These are phyloP conservation scores for Orbicella faveolata DNA, from an alignment of 64 coral and sea anemone species.

Conservation along the genomic window DNA sequence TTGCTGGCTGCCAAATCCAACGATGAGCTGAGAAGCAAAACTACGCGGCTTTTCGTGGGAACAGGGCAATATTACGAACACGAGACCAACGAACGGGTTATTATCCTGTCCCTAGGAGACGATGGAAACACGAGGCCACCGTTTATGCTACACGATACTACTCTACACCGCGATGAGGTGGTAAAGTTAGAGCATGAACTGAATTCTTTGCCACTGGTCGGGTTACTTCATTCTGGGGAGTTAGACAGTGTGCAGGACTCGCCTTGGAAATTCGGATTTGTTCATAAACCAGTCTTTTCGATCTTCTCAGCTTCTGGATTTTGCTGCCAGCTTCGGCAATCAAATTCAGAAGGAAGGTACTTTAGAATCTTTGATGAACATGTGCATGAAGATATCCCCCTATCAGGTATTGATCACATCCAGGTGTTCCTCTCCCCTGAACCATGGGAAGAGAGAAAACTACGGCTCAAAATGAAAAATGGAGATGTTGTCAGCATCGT, in stretches of 20 bases:
- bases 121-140: not conserved
- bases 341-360: not conserved
- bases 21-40: not conserved
- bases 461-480: constrained; percentile 61
- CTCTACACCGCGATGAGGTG: constrained; percentile 43
- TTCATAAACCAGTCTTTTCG: constrained; percentile 44
- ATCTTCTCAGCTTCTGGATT: constrained; percentile 61
- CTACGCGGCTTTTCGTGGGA: constrained; percentile 49
- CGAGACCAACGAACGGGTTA: constrained; percentile 61
- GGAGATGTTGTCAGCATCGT: constrained; percentile 48
- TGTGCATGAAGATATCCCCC: constrained; percentile 33
- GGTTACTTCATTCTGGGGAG: constrained; percentile 36
- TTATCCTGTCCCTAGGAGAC: constrained; percentile 55
- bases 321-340: constrained; percentile 6
- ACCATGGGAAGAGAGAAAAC: constrained; percentile 53
- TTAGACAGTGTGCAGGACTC: constrained; percentile 59
- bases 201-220: not conserved
- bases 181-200: constrained; percentile 36
- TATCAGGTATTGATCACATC: constrained; percentile 46
- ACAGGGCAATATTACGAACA: constrained; percentile 82
- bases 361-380: constrained; percentile 43
- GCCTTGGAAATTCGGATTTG: constrained; percentile 73
- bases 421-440: constrained; percentile 64
- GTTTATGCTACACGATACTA: constrained; percentile 33
- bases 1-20: not conserved